Percentiles rank a stretch among this genome's conserved stretches.
Conservation (phyloP, 2,113 vertebrate species). For the Callocephalon fimbriatum region DNA sequence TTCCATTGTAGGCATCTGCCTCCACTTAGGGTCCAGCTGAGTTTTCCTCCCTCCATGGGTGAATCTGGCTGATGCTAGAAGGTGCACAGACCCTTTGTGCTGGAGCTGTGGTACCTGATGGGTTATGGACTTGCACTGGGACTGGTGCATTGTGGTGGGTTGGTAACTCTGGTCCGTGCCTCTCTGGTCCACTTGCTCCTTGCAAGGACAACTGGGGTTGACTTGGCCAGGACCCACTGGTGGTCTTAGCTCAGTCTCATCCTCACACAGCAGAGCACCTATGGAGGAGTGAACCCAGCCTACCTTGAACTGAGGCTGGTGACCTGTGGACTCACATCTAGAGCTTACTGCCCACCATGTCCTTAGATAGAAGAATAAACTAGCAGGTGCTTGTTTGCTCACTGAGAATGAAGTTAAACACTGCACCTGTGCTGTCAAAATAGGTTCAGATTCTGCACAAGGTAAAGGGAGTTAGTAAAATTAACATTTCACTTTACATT, state of each 20-base stretch:
- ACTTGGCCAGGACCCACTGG: not conserved
- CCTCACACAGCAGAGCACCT: not conserved
- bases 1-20: not conserved
- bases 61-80: not conserved
- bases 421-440: not conserved
- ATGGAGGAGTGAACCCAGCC: not conserved
- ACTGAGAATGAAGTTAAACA: not conserved
- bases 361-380: not conserved
- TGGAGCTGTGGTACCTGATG: not conserved
- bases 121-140: not conserved
- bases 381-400: not conserved
- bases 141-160: not conserved
- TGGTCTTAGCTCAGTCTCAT: not conserved
- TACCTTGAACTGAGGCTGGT: not conserved
- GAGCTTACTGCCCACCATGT: not conserved
- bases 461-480: not conserved
- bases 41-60: not conserved
- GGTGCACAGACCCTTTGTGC: not conserved
- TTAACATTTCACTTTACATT: not conserved
- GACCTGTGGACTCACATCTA: fast-evolving
- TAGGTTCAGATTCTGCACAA: not conserved
- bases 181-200: not conserved
- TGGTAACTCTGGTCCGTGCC: not conserved
- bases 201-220: not conserved
- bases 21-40: not conserved